Percentiles rank a stretch among this genome's conserved stretches.
Evolutionary conservation across 2,888 invertebrate species (phyloP).

Genomic region (Sturmia bella): DNA sequence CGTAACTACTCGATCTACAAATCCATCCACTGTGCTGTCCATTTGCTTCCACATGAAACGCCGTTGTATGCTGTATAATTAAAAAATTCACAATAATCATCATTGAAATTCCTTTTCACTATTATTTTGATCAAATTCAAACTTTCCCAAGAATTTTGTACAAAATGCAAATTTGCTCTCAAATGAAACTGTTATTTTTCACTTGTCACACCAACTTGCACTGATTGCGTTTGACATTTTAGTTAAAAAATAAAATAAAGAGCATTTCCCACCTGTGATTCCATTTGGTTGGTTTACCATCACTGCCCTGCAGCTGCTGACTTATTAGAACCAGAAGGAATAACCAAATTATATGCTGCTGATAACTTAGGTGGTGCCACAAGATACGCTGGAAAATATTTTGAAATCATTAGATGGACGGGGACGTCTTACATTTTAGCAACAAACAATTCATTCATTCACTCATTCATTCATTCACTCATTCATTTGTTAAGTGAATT

Average conservation of each 20-base stretch:
- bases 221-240: constrained; percentile 20
- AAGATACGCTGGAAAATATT: constrained; percentile 58
- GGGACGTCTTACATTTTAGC: neutral
- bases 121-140: neutral
- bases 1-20: constrained; percentile 76
- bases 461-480: constrained; percentile 6
- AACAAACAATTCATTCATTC: neutral
- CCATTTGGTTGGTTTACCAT: constrained; percentile 47
- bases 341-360: constrained; percentile 48
- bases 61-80: constrained; percentile 75
- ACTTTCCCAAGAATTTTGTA: neutral
- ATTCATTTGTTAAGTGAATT: neutral
- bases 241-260: neutral
- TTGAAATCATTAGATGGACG: constrained; percentile 28
- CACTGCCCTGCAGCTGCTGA: constrained; percentile 50
- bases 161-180: constrained; percentile 11
- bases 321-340: constrained; percentile 46
- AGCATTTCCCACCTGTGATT: constrained; percentile 60
- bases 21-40: constrained; percentile 78
- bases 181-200: constrained; percentile 23
- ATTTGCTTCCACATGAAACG: constrained; percentile 82
- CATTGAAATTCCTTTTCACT: neutral
- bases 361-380: constrained; percentile 50
- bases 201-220: constrained; percentile 7
- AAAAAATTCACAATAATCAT: neutral